phyloP scores from a whole-genome alignment of 2,113 vertebrate species.

The Pseudorectes ferrugineus region DNA sequence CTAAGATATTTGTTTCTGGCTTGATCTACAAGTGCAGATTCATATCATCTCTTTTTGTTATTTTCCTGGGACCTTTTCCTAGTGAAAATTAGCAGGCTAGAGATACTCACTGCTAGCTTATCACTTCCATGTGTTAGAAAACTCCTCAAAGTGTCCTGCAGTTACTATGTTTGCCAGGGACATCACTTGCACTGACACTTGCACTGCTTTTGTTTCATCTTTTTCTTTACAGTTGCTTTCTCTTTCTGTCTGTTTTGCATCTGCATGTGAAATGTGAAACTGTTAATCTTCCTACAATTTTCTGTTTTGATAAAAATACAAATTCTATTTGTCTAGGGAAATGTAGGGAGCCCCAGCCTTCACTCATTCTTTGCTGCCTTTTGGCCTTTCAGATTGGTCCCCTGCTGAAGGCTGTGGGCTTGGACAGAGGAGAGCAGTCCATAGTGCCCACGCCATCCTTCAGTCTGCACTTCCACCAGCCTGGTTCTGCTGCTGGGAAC shows the following conservation, averaged over 20 bases:
- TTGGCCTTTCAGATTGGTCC: background rate
- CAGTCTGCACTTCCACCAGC: background rate
- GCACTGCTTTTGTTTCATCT: conserved; percentile 6
- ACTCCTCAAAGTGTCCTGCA: background rate
- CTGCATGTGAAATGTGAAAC: background rate
- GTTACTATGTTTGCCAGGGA: conserved; percentile 39
- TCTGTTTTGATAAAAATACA: background rate
- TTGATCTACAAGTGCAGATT: background rate
- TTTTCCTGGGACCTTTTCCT: background rate
- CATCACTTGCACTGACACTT: conserved; percentile 24
- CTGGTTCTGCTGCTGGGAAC: background rate
- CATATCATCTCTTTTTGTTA: background rate
- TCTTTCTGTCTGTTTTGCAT: background rate
- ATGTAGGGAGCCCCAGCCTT: background rate
- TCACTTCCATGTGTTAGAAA: conserved; percentile 17
- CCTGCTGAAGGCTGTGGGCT: background rate
- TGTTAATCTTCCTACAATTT: background rate
- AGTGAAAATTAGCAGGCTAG: conserved; percentile 31
- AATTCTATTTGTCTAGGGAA: background rate
- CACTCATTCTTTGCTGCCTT: background rate
- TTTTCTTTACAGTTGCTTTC: background rate
- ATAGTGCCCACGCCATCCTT: background rate
- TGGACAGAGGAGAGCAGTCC: background rate
- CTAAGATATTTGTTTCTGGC: background rate
- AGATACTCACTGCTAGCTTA: conserved; percentile 45